Evolutionary conservation across 2,797 vertebrate genomes (phyloP).

Genomic region (Acanthornis magna): DNA sequence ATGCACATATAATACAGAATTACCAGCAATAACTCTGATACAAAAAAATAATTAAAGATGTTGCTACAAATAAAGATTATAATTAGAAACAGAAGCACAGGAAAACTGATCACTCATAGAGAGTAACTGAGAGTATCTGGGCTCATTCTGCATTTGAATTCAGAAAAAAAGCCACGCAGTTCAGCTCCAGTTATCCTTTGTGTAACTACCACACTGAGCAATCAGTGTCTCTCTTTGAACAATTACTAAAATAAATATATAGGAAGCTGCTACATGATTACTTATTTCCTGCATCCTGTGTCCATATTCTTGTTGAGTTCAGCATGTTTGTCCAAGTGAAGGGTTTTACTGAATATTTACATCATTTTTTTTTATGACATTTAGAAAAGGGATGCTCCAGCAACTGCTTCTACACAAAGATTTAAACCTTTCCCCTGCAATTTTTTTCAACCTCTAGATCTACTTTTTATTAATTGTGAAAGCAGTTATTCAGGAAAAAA

Average conservation of each 20-base stretch:
- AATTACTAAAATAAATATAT: conserved; percentile 10
- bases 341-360: not conserved
- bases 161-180: not conserved
- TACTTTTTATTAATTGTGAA: not conserved
- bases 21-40: not conserved
- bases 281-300: not conserved
- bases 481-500: not conserved
- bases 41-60: not conserved
- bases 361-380: not conserved
- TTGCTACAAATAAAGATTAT: not conserved
- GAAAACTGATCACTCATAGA: not conserved
- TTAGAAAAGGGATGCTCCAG: not conserved
- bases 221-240: conserved; percentile 15
- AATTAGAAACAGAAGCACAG: not conserved
- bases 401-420: not conserved
- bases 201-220: not conserved
- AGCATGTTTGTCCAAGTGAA: not conserved
- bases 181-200: not conserved
- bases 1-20: not conserved
- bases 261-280: conserved; percentile 10
- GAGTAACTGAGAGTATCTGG: not conserved
- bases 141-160: not conserved
- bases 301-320: conserved; percentile 13
- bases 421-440: not conserved
- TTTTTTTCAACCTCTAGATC: not conserved